These are phyloP conservation scores for Diarsia rubi DNA, from an alignment of 2,888 invertebrate species.

Conservation along the genomic window DNA sequence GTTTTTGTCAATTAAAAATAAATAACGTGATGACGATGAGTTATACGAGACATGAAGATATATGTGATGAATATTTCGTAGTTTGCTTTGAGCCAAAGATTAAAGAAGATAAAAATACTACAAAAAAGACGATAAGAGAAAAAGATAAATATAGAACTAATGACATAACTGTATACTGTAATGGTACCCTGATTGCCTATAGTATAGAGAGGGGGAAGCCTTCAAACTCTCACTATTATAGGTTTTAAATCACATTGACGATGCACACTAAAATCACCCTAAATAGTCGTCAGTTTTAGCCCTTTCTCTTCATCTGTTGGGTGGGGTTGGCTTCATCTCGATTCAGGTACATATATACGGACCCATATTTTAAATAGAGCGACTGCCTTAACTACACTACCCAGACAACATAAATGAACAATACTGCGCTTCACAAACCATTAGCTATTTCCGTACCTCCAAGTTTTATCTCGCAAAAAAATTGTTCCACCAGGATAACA, in stretches of 20 bases:
- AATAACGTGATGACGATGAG: constrained; percentile 1
- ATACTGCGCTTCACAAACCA: not conserved
- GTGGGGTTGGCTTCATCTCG: not conserved
- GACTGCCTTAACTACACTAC: not conserved
- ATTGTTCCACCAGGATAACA: constrained; percentile 4
- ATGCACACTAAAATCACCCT: not conserved
- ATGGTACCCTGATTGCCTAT: not conserved
- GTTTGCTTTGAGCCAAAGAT: not conserved
- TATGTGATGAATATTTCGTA: not conserved
- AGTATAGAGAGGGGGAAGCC: not conserved
- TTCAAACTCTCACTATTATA: no score
- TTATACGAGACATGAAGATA: no score
- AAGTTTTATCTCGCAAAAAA: not conserved
- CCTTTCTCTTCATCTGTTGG: not conserved
- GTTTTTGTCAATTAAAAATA: not conserved
- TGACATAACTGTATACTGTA: not conserved
- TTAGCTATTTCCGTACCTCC: not conserved
- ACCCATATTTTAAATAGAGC: not conserved
- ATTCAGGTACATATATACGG: not conserved
- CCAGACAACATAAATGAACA: not conserved
- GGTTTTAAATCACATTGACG: not conserved
- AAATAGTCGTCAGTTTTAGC: not conserved
- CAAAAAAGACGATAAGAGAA: not conserved
- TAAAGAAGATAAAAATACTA: not conserved
- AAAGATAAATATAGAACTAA: no score